Percentiles rank a stretch among this genome's conserved stretches.
phyloP scores from a whole-genome alignment of 2,797 vertebrate genomes.

The Pantherophis alleghaniensis region DNA sequence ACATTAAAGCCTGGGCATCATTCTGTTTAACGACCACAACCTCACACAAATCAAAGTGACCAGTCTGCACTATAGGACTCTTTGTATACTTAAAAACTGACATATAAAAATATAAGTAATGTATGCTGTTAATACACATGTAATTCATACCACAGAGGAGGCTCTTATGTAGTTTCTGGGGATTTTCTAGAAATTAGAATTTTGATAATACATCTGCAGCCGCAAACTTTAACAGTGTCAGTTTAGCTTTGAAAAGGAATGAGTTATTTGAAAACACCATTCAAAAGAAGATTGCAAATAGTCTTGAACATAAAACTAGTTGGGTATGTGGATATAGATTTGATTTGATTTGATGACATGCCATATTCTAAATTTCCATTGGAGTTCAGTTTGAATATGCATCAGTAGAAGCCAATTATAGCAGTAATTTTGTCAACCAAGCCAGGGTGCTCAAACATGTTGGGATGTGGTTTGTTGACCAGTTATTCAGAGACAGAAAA shows the following conservation, averaged over 20 bases:
- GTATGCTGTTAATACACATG: neutral
- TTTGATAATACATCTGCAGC: neutral
- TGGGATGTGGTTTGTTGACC: neutral
- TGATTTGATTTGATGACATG: neutral
- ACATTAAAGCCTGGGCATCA: neutral
- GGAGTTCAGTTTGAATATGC: neutral
- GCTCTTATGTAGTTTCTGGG: neutral
- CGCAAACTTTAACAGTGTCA: neutral
- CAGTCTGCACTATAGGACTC: neutral
- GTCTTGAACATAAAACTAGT: neutral
- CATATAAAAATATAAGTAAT: neutral
- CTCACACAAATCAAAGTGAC: neutral
- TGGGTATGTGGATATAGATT: neutral
- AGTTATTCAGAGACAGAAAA: neutral
- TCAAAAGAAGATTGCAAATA: neutral
- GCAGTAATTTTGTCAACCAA: neutral
- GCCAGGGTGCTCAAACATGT: neutral
- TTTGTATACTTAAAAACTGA: neutral
- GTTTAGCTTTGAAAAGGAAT: neutral
- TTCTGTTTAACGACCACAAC: neutral
- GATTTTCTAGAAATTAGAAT: neutral
- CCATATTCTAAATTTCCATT: neutral
- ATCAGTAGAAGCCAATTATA: neutral
- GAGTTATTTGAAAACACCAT: neutral
- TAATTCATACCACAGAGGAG: neutral